Base-by-base conservation (phyloP, 2,888 invertebrate species). In the Coecobrya sp. region DNA sequence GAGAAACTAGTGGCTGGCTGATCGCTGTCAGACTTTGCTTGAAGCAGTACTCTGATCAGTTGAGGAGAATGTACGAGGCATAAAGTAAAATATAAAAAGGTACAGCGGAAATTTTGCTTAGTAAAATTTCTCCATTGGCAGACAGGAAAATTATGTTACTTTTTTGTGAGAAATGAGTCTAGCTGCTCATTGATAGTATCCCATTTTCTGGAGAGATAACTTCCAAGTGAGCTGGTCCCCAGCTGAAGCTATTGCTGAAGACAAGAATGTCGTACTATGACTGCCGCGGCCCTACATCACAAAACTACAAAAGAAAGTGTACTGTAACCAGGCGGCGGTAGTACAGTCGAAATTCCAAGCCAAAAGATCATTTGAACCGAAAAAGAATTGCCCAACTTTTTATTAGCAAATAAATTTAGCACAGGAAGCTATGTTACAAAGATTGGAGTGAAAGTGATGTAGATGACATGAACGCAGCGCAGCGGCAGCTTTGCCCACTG, bases 321-420 rank as follows among this genome's bases (percentile, higher is more conserved):
- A n/a, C 49, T 36, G 5, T 30, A 36, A 70, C 70, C 62, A 22
- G 62, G 19, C 70, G n/a, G 70, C 10, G 45, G 62, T 42, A 91
- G 59, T 65, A 65, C 49, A 91, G 55, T 73, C n/a, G 27, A 70
- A 91, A 79, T 59, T 91, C 81, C 59, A 86, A 90, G 76, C 85
- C 49, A 55, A 89, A 91, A 91, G 90, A 86, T 82, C 59, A 86
- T 70, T 70, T 86, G 86, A 91, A 81, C 91, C 36, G 36, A 91
- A 42, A 91, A 91, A 55, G 91, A 91, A 91, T 86, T 81, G 91
- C 86, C 86, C 86, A 91, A 91, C 79, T 91, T 91, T 91, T 91
- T 91, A 91, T 86, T 91, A 87, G 86, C 86, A 82, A 91, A 87
- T 91, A 91, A 91, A 91, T 91, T 91, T 86, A 82, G 86, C 86